Conservation (phyloP, 2,888 invertebrate species). For the Beris morrisii region DNA sequence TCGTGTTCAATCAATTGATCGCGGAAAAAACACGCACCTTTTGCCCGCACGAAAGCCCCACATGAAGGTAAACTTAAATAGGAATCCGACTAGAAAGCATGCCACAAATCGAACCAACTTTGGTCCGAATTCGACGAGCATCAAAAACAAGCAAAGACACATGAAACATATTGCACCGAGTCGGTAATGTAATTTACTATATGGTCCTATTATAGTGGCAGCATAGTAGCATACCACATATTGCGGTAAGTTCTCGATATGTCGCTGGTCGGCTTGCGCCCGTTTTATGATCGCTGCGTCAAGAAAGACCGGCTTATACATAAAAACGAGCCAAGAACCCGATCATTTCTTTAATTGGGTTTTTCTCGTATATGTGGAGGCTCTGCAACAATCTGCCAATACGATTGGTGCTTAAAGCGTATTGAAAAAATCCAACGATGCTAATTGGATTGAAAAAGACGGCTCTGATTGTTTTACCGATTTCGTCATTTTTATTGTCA, state of each 20-base stretch:
- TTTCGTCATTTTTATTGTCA: conserved; percentile 43
- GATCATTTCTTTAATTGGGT: conserved; percentile 40
- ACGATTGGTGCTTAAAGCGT: conserved; percentile 14
- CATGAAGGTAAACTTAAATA: conserved; percentile 24
- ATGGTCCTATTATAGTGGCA: no score
- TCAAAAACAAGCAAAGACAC: not conserved
- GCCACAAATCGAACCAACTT: conserved; percentile 10
- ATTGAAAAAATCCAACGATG: conserved; percentile 36
- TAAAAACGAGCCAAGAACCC: conserved; percentile 36
- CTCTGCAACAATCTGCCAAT: not conserved
- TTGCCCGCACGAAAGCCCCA: conserved; percentile 7
- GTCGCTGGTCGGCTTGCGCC: conserved; percentile 1
- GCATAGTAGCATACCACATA: no score
- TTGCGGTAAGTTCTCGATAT: no score
- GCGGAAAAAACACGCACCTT: not conserved
- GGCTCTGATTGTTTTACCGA: conserved; percentile 41
- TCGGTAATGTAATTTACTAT: not conserved
- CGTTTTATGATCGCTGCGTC: conserved; percentile 25
- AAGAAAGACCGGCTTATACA: conserved; percentile 23
- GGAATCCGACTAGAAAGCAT: conserved; percentile 22
- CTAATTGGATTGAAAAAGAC: conserved; percentile 42
- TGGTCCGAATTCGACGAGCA: conserved; percentile 21
- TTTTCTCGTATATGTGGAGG: conserved; percentile 29
- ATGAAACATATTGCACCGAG: conserved; percentile 30
- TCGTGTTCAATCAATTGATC: not conserved